phyloP scores from a whole-genome alignment of 2,888 invertebrate species.

The Allacma fusca region DNA sequence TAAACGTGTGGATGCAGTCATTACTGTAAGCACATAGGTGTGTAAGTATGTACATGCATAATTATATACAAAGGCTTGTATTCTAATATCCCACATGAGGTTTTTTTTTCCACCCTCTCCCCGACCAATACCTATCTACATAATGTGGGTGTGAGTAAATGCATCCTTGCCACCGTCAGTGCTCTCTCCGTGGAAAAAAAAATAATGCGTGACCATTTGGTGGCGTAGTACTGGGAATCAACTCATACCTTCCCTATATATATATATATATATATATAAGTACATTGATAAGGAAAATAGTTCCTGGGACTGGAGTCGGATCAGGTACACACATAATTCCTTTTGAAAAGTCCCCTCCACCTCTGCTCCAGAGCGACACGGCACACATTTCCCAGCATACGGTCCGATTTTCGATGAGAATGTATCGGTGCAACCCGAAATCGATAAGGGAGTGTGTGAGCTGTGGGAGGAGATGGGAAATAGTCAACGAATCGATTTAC shows the following conservation, averaged over 20 bases:
- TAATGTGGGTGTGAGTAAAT: background rate
- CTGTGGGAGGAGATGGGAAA: constrained; percentile 41
- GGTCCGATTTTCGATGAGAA: constrained; percentile 24
- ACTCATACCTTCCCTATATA: background rate
- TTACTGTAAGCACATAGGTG: background rate
- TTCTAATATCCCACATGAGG: too few species aligned
- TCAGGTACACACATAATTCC: too few species aligned
- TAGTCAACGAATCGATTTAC: constrained; percentile 41
- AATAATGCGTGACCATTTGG: background rate
- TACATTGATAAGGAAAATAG: too few species aligned
- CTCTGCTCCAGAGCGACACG: too few species aligned
- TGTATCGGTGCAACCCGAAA: constrained; percentile 24
- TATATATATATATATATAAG: too few species aligned
- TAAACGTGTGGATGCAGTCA: background rate
- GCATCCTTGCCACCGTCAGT: background rate
- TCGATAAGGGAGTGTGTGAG: constrained; percentile 33
- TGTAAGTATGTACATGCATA: too few species aligned
- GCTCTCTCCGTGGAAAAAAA: background rate
- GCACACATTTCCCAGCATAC: constrained; percentile 10
- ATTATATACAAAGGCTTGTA: too few species aligned
- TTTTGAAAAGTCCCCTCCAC: too few species aligned
- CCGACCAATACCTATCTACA: too few species aligned
- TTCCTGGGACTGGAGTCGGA: too few species aligned
- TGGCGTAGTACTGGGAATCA: background rate
- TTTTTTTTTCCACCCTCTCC: too few species aligned